Percentiles rank a stretch among this genome's conserved stretches.
phyloP scores from a whole-genome alignment of 2,888 invertebrate genomes.

The Gryllus longicercus region DNA sequence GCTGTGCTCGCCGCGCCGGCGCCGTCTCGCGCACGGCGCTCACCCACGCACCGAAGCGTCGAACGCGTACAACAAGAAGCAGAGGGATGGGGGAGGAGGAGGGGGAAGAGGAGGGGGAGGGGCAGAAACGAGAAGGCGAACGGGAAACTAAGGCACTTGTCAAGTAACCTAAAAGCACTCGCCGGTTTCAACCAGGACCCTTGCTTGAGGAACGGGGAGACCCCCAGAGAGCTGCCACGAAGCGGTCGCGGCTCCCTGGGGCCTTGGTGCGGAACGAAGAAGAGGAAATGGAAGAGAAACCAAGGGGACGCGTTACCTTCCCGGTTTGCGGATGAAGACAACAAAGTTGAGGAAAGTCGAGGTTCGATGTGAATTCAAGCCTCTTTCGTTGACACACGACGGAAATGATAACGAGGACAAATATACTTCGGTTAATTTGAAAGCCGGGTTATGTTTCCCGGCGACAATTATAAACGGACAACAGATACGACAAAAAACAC shows the following conservation, averaged over 20 bases:
- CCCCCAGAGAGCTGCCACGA: too few relatives aligned
- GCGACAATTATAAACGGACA: not conserved
- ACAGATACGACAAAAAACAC: not conserved
- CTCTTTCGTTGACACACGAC: not conserved
- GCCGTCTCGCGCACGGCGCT: not conserved
- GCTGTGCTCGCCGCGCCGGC: not conserved
- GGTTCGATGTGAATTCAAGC: not conserved
- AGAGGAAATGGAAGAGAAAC: not conserved
- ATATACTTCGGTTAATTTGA: not conserved
- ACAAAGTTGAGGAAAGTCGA: not conserved
- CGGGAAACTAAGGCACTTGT: conserved; percentile 7
- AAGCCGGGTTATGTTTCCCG: not conserved
- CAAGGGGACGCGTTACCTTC: not conserved
- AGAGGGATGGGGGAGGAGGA: not conserved
- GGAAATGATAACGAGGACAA: not conserved
- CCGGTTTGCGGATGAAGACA: not conserved
- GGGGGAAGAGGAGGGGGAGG: not conserved
- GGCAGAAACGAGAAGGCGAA: not conserved
- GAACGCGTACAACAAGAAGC: not conserved
- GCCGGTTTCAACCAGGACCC: not conserved
- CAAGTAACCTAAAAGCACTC: not conserved
- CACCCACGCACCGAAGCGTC: conserved; percentile 6
- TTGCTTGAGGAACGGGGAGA: too few relatives aligned
- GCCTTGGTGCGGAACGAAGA: not conserved
- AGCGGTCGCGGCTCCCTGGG: too few relatives aligned